A percentile compares a stretch with the other conserved stretches of the same genome.
Conservation (phyloP, 1,140 invertebrate species). For the Argopecten irradians region DNA sequence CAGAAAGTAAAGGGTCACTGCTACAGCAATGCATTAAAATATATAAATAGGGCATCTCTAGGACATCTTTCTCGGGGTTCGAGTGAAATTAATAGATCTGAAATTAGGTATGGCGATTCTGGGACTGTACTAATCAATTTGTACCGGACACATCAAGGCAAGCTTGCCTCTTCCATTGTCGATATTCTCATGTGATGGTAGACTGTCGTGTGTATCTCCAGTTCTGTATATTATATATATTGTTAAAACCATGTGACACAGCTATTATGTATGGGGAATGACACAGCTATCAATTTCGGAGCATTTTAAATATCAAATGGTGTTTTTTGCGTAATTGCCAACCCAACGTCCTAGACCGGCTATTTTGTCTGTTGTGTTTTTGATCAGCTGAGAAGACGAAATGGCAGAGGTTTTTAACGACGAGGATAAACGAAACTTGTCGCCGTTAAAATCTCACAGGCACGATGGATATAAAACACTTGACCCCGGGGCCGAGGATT, state of each 20-base stretch:
- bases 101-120: neutral
- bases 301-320: slow-evolving; percentile 8
- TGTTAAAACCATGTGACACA: neutral
- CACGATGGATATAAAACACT: neutral
- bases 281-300: neutral
- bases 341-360: neutral
- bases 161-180: neutral
- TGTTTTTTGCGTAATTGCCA: neutral
- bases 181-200: neutral
- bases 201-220: neutral
- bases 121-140: neutral
- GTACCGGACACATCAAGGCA: neutral
- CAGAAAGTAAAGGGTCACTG: neutral
- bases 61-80: neutral
- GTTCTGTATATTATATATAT: neutral
- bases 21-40: neutral
- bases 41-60: neutral
- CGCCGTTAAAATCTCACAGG: neutral
- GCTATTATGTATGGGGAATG: neutral
- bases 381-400: neutral
- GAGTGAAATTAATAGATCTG: neutral
- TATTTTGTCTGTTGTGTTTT: neutral
- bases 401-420: neutral
- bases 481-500: neutral
- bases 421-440: neutral